Evolutionary conservation across 1,140 invertebrate genomes (phyloP).

Genomic region (Bombus soroeensis): DNA sequence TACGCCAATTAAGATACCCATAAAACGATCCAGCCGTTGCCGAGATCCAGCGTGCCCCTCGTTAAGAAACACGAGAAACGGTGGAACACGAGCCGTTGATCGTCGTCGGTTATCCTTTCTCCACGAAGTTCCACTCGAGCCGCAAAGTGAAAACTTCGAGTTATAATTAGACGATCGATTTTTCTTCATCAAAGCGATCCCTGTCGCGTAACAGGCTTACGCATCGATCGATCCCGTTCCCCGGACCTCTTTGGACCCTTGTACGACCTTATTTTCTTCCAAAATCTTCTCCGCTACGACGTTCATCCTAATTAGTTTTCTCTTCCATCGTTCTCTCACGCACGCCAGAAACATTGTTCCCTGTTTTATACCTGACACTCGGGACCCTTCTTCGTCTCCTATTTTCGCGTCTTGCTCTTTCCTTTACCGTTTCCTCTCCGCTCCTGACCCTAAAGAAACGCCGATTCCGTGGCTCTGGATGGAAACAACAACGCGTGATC

Average conservation of each 20-base stretch:
- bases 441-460: background rate
- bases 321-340: background rate
- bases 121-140: constrained; percentile 24
- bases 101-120: background rate
- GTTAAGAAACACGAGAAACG: background rate
- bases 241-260: constrained; percentile 50
- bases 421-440: too few relatives aligned
- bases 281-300: constrained; percentile 4
- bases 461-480: background rate
- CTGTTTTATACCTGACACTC: background rate
- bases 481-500: constrained; percentile 49
- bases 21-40: background rate
- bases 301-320: background rate
- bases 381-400: background rate
- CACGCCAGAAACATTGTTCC: constrained; percentile 15
- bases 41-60: background rate
- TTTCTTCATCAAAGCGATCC: background rate
- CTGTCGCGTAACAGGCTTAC: constrained; percentile 10
- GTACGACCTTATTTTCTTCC: constrained; percentile 29
- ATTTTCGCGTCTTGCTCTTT: background rate
- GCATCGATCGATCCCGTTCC: constrained; percentile 15
- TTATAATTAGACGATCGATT: constrained; percentile 20
- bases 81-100: background rate
- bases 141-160: constrained; percentile 39
- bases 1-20: background rate